phyloP scores from a whole-genome alignment of 1,140 invertebrate species.

The Anagrus nilaparvatae region DNA sequence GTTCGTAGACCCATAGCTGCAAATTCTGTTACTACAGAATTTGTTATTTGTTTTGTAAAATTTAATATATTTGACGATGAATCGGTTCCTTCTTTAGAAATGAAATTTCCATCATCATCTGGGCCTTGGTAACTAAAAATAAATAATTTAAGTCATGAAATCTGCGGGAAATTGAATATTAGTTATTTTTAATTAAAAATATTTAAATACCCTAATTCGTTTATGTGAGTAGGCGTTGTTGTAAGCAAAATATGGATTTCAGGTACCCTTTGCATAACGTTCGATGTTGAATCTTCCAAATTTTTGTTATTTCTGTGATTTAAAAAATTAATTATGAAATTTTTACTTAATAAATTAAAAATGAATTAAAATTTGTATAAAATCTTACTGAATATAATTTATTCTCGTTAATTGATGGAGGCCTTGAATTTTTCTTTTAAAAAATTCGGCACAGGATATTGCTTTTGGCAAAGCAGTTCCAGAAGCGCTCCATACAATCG shows the following conservation, averaged over 20 bases:
- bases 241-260: slow-evolving; percentile 67
- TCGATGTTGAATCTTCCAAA: no score
- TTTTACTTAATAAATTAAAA: no score
- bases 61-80: no score
- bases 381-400: no score
- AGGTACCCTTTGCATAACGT: no score
- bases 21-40: slow-evolving; percentile 26
- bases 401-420: slow-evolving; percentile 59
- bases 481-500: slow-evolving; percentile 62
- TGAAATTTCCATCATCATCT: slow-evolving; percentile 1
- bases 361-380: no score
- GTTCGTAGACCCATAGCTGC: slow-evolving; percentile 29
- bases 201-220: slow-evolving; percentile 41
- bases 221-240: slow-evolving; percentile 40
- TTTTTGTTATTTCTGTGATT: slow-evolving; percentile 7
- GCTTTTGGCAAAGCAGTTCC: slow-evolving; percentile 69
- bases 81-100: background rate
- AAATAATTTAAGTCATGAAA: no score
- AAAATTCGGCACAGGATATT: slow-evolving; percentile 78
- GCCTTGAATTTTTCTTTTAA: slow-evolving; percentile 60
- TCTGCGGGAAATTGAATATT: no score
- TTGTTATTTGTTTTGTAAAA: slow-evolving; percentile 19
- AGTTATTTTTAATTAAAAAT: no score
- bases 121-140: slow-evolving; percentile 3
- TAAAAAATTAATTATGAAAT: no score